These are phyloP conservation scores for Metridium senile DNA, from an alignment of 92 coral and sea anemone genomes.

Conservation along the genomic window DNA sequence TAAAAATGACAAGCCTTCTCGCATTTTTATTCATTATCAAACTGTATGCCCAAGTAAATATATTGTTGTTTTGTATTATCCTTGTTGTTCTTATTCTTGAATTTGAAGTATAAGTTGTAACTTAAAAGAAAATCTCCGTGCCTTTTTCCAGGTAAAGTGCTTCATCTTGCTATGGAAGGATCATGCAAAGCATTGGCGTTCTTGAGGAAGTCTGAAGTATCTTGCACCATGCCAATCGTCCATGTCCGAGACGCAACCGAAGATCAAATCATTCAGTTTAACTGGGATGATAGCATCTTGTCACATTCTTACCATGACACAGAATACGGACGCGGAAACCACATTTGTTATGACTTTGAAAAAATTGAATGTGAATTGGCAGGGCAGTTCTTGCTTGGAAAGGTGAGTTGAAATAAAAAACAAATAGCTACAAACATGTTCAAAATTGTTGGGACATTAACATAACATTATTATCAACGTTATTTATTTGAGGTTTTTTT, in stretches of 20 bases:
- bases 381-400: slow-evolving; percentile 47
- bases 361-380: slow-evolving; percentile 62
- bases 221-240: slow-evolving; percentile 46
- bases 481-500: too few relatives aligned
- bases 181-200: slow-evolving; percentile 56
- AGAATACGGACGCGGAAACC: slow-evolving; percentile 68
- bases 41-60: too few relatives aligned
- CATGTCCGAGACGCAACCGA: slow-evolving; percentile 58
- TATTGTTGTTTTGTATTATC: too few relatives aligned
- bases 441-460: too few relatives aligned
- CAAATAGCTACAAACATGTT: too few relatives aligned
- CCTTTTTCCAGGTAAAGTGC: slow-evolving; percentile 34
- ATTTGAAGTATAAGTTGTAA: too few relatives aligned
- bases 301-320: slow-evolving; percentile 57
- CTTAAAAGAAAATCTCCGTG: too few relatives aligned
- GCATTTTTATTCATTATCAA: too few relatives aligned
- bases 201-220: slow-evolving; percentile 44
- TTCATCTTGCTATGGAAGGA: slow-evolving; percentile 37
- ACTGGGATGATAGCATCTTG: slow-evolving; percentile 61
- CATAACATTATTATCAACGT: too few relatives aligned
- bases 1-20: too few relatives aligned
- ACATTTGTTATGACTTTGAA: slow-evolving; percentile 59
- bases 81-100: too few relatives aligned
- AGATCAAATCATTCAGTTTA: slow-evolving; percentile 53
- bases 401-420: slow-evolving; percentile 31